Conservation (phyloP, 30 jellyfish, hydroid and myxozoan species). For the Calvadosia cruxmelitensis region DNA sequence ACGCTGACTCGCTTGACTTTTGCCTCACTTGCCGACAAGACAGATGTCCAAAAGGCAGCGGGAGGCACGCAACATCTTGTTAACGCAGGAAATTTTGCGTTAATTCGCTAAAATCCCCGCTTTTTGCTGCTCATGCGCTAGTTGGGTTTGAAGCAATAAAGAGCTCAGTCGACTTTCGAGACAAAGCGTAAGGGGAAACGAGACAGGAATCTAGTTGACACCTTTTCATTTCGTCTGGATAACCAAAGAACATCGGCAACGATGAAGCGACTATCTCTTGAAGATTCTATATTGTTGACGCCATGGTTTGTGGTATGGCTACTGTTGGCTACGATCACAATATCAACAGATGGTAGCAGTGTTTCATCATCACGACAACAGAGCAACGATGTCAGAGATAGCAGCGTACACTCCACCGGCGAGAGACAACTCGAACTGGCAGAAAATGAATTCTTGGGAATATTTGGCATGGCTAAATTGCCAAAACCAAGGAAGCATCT, state of each 20-base stretch:
- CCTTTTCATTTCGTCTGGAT: not conserved
- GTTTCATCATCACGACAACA: not conserved
- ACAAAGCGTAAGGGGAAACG: too few relatives aligned
- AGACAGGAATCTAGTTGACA: not conserved
- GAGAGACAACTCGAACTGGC: not conserved
- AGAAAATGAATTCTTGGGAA: not conserved
- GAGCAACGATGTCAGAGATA: not conserved
- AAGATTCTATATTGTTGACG: not conserved
- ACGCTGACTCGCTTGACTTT: not conserved
- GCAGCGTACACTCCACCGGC: not conserved
- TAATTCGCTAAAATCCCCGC: not conserved
- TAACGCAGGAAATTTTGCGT: not conserved
- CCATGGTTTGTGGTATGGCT: too few relatives aligned
- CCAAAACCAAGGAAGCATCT: not conserved
- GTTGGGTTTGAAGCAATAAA: not conserved
- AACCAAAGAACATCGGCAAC: not conserved
- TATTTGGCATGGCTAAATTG: not conserved
- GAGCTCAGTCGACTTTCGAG: too few relatives aligned
- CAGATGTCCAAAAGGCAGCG: slow-evolving; percentile 1
- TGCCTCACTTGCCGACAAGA: not conserved
- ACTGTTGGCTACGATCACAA: not conserved
- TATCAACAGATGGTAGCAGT: not conserved
- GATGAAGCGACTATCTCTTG: too few relatives aligned
- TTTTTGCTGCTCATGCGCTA: too few relatives aligned
- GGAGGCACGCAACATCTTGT: not conserved